Percentiles rank a stretch among this genome's conserved stretches.
These are phyloP conservation scores for Hylia prasina DNA, from an alignment of 2,113 vertebrate species.

Conservation along the genomic window DNA sequence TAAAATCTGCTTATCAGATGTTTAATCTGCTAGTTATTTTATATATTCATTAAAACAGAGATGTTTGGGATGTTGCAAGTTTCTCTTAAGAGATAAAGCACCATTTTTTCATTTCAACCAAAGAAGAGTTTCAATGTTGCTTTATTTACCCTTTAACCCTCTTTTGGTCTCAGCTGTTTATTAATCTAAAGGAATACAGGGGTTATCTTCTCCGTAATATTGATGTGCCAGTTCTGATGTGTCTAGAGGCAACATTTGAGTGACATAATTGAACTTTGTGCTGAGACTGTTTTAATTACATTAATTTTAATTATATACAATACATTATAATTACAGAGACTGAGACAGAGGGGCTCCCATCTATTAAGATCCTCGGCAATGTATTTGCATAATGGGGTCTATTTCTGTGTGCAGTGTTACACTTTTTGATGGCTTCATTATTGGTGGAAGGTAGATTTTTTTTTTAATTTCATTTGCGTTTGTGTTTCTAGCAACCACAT, in stretches of 20 bases:
- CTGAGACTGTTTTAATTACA: slow-evolving; percentile 53
- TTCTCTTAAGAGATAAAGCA: neutral
- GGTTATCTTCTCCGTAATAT: neutral
- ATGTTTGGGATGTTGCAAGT: neutral
- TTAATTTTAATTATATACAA: slow-evolving; percentile 69
- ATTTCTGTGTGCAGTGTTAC: slow-evolving; percentile 26
- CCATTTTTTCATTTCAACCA: neutral
- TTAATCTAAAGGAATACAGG: neutral
- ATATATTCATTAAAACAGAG: neutral
- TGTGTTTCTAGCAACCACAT: slow-evolving; percentile 11
- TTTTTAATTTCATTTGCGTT: slow-evolving; percentile 10
- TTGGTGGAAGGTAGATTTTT: neutral
- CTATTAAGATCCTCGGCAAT: slow-evolving; percentile 34
- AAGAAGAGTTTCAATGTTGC: neutral
- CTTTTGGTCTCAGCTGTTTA: neutral
- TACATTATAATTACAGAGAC: slow-evolving; percentile 60
- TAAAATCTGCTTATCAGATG: neutral
- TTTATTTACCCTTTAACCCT: neutral
- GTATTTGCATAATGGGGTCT: slow-evolving; percentile 29
- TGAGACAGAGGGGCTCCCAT: slow-evolving; percentile 22
- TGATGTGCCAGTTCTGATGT: neutral
- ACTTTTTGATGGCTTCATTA: slow-evolving; percentile 57
- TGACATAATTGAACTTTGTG: slow-evolving; percentile 44
- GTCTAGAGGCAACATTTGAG: slow-evolving; percentile 32
- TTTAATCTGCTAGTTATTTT: neutral